Base-by-base conservation (phyloP, 2,888 invertebrate genomes). In the Drosophila prostipennis region DNA sequence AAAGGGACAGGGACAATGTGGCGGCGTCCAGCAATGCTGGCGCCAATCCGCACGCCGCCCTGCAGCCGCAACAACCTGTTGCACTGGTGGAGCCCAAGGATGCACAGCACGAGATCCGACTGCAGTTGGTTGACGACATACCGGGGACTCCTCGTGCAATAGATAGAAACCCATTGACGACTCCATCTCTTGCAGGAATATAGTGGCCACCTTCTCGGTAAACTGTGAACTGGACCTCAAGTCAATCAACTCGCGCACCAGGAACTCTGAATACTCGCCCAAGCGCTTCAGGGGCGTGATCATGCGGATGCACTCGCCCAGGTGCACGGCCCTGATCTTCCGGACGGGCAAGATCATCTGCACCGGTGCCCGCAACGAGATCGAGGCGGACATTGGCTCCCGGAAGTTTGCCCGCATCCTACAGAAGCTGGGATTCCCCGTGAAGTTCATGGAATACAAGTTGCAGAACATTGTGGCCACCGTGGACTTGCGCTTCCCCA, bases 241-340 rank as follows among this genome's bases (percentile, higher is more conserved):
- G 81, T 94, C 94, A 67, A 96, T 97, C 61, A 96, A 96, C 89
- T 95, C 95, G 71, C 94, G 95, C 55, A 96, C 96, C 4, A 93
- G 97, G 74, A 96, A 96, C 91, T 96, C 96, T 0, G 97, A 97
- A 91, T 97, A 96, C 82, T 96, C 96, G 87, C 97, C 97, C 8
- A 94, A 95, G 6, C 93, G 96, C 77, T 97, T 97, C 89, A 95
- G 96, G 86, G 97, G 96, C 11, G 94, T 97, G 14, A 94, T 97
- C 0, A 96, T 97, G 96, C 94, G 96, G 88, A 95, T 97, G 90
- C 92, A 96, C 55, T 96, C 95, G 74, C 97, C 97, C 0, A 93
- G 96, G 79, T 95, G 95, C 29, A 96, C 96, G 3, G 95, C 96
- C 10, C 90, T 96, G 19, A 94, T 96, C 39, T 94, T 94, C 82